Base-by-base conservation (phyloP, 2,797 vertebrate species). In the Taeniopygia guttata region DNA sequence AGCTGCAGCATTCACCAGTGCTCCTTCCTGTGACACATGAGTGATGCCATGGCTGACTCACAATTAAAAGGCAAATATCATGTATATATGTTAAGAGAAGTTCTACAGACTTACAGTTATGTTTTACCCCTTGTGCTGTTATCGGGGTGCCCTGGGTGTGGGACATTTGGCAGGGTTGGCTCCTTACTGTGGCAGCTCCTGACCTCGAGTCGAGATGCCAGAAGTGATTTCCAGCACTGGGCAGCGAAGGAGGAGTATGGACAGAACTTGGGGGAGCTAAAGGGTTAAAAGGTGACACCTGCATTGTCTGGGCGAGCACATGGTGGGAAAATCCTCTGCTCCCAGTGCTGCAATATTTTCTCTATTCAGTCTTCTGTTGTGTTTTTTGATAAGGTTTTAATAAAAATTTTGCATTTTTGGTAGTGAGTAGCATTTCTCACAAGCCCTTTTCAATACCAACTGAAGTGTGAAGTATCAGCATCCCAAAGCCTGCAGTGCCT, bases 311-410 rank as follows among this genome's bases (percentile, higher is more conserved):
- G 22, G 5, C 58, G n/a, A 56, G n/a, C n/a, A 56, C n/a, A 25
- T 0, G 5, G 15, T 25, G 23, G 55, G n/a, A 2, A 25, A 36
- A 25, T 58, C 55, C n/a, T 25, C 22, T 34, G 22, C 15, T 56
- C n/a, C n/a, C 5, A 3, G n/a, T 0, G 0, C 55, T 25, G 5
- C 17, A 36, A 58, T 25, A 36, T 36, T 58, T 25, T 17, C 16
- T 36, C 23, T 25, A 25, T 36, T 58, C 15, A 25, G n/a, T 34
- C 55, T 25, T 2, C 55, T 36, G 55, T 36, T 36, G n/a, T 25
- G 36, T 36, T 58, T 36, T 58, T 34, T 56, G 15, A 56, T 34
- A 34, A 16, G 55, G 55, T 23, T 56, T 56, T 56, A 56, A 56
- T 25, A 58, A 58, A 25, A 3, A 5, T 58, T 58, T 17, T 16